Evolutionary conservation across 2,888 invertebrate species (phyloP), one percentile per base, ranked within the genome.

Genomic region (Stratiomys singularior): DNA sequence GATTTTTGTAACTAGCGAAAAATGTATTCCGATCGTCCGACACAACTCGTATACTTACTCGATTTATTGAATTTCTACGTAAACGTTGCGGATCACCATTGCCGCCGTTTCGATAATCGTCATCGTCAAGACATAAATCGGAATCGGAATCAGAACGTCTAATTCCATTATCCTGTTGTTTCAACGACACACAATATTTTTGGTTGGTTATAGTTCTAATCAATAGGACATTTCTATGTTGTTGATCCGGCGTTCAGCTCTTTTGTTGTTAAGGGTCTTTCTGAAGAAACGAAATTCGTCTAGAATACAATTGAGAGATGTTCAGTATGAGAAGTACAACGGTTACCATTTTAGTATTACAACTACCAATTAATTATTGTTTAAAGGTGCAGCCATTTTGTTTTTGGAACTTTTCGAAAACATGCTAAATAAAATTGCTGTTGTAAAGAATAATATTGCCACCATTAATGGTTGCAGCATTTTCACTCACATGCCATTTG

Each of bases 51-150:
- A 87, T 87, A 87, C 87, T 87, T 87, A 87, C 87, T 82, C 87
- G 87, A 85, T 85, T 87, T 78, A 87, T 85, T 47, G 87, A 87
- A 81, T 86, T 87, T 81, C 87, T 85, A 77, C 87, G 86, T 46
- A 74, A 71, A 84, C 85, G 85, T 84, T 86, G 77, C 21, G 80
- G 82, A 82, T 83, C 82, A 60, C 82, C 84, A 79, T 84, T 84
- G 80, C 82, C 83, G 80, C 84, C 83, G 81, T 18, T 21, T 18
- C 84, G 84, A 82, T 88, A 88, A 81, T 88, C 89, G 81, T 88
- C 90, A 81, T 95, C 95, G 84, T 94, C 94, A 82, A 95, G 91
- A 87, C 96, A 96, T 81, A 96, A 90, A 87, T 96, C 96, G n/a
- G 95, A 95, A 88, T 96, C 96, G 2, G 96, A 96, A 87, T 96